Conservation (phyloP, 2,113 vertebrate genomes). For the Marcusenius ussheri region DNA sequence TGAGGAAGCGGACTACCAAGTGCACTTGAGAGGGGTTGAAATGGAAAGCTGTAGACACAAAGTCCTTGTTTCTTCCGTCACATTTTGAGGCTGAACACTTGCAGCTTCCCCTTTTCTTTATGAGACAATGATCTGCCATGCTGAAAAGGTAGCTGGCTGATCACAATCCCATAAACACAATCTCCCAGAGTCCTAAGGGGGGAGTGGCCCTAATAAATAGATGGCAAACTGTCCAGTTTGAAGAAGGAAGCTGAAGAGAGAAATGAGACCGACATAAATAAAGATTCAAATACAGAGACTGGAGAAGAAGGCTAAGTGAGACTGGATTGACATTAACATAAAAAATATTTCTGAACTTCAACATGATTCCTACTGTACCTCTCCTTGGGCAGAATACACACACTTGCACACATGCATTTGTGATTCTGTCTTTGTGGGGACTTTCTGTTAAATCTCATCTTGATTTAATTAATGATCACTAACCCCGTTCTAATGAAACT, state of each 20-base stretch:
- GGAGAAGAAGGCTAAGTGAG: not conserved
- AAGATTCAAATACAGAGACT: not conserved
- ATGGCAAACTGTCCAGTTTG: not conserved
- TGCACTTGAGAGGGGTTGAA: not conserved
- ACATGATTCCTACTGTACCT: not conserved
- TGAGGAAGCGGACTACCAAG: not conserved
- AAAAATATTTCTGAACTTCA: not conserved
- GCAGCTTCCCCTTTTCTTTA: not conserved
- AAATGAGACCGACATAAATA: not conserved
- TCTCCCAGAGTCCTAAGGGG: not conserved
- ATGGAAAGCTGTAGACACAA: not conserved
- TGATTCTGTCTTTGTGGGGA: not conserved
- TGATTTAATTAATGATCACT: slow-evolving; percentile 2
- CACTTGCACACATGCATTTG: not conserved
- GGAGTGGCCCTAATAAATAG: not conserved
- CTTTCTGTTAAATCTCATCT: not conserved
- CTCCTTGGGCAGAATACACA: not conserved
- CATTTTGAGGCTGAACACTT: not conserved
- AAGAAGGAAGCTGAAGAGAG: not conserved
- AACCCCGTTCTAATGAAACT: not conserved
- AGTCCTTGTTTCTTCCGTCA: not conserved
- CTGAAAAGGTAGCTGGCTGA: not conserved
- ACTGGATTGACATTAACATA: not conserved
- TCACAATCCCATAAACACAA: not conserved
- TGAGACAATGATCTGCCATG: not conserved